Evolutionary conservation across 2,113 vertebrate genomes (phyloP).

Genomic region (Saccopteryx bilineata): DNA sequence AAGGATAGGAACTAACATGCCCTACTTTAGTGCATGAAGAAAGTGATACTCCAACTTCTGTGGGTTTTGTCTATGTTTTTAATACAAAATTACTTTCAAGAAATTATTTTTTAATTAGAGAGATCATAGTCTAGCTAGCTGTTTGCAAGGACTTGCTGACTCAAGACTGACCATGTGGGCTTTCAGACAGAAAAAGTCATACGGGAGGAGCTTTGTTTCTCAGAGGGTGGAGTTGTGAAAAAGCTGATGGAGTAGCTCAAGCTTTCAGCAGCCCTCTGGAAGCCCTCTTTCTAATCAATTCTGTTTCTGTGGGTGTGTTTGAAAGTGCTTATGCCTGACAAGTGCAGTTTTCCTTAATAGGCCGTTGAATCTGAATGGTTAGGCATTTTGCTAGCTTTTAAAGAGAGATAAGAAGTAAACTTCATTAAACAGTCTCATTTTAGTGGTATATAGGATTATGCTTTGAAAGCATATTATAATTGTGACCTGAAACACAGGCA

Average conservation of each 20-base stretch:
- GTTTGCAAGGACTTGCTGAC: not conserved
- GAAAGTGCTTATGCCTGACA: slow-evolving; percentile 14
- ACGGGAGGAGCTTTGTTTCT: not conserved
- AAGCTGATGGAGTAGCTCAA: not conserved
- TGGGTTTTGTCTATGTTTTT: not conserved
- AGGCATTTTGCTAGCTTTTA: slow-evolving; percentile 36
- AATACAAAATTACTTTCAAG: slow-evolving; percentile 13
- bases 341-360: not conserved
- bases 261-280: not conserved
- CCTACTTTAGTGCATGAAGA: not conserved
- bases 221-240: not conserved
- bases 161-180: not conserved
- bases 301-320: not conserved
- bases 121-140: not conserved
- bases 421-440: slow-evolving; percentile 50
- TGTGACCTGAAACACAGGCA: not conserved
- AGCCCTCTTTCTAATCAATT: not conserved
- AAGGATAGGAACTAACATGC: not conserved
- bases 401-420: slow-evolving; percentile 34
- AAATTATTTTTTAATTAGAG: slow-evolving; percentile 14
- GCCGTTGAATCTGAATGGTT: not conserved
- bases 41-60: not conserved
- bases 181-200: not conserved
- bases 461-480: slow-evolving; percentile 53
- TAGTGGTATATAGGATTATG: not conserved